These are phyloP conservation scores for Mionectes olivaceus DNA, from an alignment of 2,797 vertebrate species.

Conservation along the genomic window DNA sequence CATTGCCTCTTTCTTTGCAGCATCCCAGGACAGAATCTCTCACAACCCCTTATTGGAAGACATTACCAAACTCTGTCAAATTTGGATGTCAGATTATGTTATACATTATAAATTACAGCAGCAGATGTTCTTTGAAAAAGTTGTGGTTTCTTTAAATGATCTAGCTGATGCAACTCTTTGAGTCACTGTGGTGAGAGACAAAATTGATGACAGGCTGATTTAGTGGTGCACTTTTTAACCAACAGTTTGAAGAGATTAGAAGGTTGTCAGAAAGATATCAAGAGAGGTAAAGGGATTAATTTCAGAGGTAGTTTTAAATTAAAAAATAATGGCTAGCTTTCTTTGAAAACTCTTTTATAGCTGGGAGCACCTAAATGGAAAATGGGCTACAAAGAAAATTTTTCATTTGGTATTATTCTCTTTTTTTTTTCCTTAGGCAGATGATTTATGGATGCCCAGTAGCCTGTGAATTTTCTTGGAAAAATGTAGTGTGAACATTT, in stretches of 20 bases:
- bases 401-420: constrained; percentile 7
- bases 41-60: constrained; percentile 34
- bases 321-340: constrained; percentile 50
- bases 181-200: constrained; percentile 68
- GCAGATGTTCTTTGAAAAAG: constrained; percentile 64
- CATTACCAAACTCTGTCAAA: constrained; percentile 53
- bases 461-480: constrained; percentile 8
- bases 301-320: constrained; percentile 68
- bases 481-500: constrained; percentile 37
- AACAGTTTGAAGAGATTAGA: constrained; percentile 73
- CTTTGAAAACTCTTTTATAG: constrained; percentile 31
- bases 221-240: constrained; percentile 65
- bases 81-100: constrained; percentile 55
- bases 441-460: constrained; percentile 3
- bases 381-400: constrained; percentile 6
- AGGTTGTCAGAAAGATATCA: constrained; percentile 70
- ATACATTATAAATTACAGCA: constrained; percentile 57
- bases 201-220: constrained; percentile 75
- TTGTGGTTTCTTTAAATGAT: constrained; percentile 65
- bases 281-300: constrained; percentile 69
- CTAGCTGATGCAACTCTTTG: constrained; percentile 52
- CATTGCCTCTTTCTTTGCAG: neutral
- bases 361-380: neutral
- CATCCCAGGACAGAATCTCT: constrained; percentile 46
- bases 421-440: neutral